Evolutionary conservation across 1,140 invertebrate species (phyloP), one percentile per base, ranked within the genome.

Genomic region (Drosophila persimilis): DNA sequence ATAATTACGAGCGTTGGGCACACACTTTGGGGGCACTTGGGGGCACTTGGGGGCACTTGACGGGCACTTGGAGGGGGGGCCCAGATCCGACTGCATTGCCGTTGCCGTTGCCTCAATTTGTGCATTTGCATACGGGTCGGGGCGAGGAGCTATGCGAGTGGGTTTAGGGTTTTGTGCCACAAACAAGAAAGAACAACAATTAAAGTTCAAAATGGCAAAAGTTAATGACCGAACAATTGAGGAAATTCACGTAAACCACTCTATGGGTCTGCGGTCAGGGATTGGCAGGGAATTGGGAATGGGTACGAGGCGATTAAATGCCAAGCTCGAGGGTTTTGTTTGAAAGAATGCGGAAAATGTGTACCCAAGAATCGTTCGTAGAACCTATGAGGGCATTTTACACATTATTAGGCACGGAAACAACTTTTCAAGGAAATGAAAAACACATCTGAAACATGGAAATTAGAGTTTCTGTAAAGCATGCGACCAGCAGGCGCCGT

Each of bases 151-250:
- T 24, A 39, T 41, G 20, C 17, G 35, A 9, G 29, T n/a, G 41
- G 39, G 31, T 13, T 13, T 39, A 29, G 50, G 20, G 11, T 29
- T 60, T 54, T 51, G 69, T 55, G 51, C 46, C 63, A 54, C 72
- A 51, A 84, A 54, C 62, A 67, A 76, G 26, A 46, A 73, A 64
- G 35, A 73, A 70, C 48, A 70, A 80, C 81, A 88, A 86, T 88
- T 83, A 75, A 78, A 71, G 60, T 86, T 57, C 62, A 62, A 81
- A 73, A 58, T 75, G 53, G 57, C 61, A 81, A 88, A 86, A 83
- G 83, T 65, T 75, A 88, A 81, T 70, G 83, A 70, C 83, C 78
- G 55, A 76, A 64, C 51, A 74, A 64, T 64, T 59, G 61, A 67
- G 60, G 67, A 80, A 84, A 85, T 63, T 65, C 62, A 60, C 53